Evolutionary conservation across 2,797 vertebrate species (phyloP), one percentile per base, ranked within the genome.

Genomic region (Mallotus villosus): DNA sequence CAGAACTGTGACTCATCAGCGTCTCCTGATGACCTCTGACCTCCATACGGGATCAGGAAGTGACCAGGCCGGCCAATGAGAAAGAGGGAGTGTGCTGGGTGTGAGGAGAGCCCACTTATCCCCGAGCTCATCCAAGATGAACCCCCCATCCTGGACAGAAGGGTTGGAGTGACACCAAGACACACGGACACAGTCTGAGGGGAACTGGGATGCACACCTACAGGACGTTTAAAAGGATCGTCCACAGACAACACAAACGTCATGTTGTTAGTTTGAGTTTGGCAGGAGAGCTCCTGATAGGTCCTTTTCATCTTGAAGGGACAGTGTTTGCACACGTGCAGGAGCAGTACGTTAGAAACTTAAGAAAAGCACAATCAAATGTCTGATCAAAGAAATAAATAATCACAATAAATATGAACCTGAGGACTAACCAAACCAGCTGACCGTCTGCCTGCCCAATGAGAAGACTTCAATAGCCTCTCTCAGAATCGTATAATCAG

Each of bases 381-480:
- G 74, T 79, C 63, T 69, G 74, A 75, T 89, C 88, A 87, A 87
- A 91, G 89, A 91, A 93, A 91, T 92, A 91, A 91, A 92, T 90
- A 90, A 75, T 84, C 70, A 81, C 87, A 90, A 91, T 91, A 90
- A 91, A 92, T 91, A 91, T 77, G 86, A 89, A 90, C 90, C 90
- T 90, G 90, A 93, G 91, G 90, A 91, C 89, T 78, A 74, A 83
- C 85, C 85, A 76, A 89, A 87, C 49, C 37, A 27, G 67, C 76
- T 27, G 34, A 82, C 86, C 73, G 80, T 81, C 76, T 22, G 63
- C 27, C 63, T 32, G 46, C 41, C 25, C 57, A 46, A 37, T 73
- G 61, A 63, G 70, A 71, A n/a, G 25, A 81, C 82, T 63, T 2
- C 24, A 32, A 17, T 29, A 17, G 17, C n/a, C 61, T 29, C 61